A percentile compares a stretch with the other conserved stretches of the same genome.
Conservation (phyloP, 2,888 invertebrate species). For the Mamestra brassicae region DNA sequence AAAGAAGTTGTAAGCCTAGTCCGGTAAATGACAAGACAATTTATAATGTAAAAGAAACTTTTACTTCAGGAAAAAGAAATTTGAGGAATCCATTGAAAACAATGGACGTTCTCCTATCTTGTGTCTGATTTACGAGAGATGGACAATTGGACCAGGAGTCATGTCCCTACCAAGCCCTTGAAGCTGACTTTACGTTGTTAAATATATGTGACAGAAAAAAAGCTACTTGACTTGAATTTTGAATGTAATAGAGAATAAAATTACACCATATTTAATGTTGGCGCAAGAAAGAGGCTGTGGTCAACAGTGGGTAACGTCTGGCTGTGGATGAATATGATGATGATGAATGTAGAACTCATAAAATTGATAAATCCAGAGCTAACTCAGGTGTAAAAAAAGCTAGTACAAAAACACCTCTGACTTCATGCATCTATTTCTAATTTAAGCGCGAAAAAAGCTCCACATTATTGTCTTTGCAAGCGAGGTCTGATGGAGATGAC, state of each 20-base stretch:
- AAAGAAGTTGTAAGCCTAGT: neutral
- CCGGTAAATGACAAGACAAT: neutral
- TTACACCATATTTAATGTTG: too few species aligned
- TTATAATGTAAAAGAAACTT: neutral
- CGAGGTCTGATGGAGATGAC: conserved; percentile 60
- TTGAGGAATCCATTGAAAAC: neutral
- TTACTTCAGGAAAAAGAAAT: neutral
- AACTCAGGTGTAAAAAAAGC: neutral
- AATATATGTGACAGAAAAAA: too few species aligned
- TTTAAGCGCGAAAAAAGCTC: conserved; percentile 35
- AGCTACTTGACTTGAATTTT: too few species aligned
- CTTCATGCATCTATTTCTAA: conserved; percentile 43
- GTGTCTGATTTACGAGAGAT: neutral
- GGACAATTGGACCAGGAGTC: too few species aligned
- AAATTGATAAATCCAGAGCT: neutral
- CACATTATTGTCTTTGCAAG: conserved; percentile 32
- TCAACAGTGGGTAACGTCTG: too few species aligned
- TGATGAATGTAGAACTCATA: too few species aligned
- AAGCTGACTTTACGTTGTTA: too few species aligned
- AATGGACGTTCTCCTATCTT: neutral
- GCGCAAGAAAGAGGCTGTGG: too few species aligned
- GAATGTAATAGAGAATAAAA: too few species aligned
- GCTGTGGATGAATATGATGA: too few species aligned
- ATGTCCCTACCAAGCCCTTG: too few species aligned
- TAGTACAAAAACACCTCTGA: neutral